phyloP scores from a whole-genome alignment of 2,888 invertebrate genomes.

The Cryptophagus acutangulus region DNA sequence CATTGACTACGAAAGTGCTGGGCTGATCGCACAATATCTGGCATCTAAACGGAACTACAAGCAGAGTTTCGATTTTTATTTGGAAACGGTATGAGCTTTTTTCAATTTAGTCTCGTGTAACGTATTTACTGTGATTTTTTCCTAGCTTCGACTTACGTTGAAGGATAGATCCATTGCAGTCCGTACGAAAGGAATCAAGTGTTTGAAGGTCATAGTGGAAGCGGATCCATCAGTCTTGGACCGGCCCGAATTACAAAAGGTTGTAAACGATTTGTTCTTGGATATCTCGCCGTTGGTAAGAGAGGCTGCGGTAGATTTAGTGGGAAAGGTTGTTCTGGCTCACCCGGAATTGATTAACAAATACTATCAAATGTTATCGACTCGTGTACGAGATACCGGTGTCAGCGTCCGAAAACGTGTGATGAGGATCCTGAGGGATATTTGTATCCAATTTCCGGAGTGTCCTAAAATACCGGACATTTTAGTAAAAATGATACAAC shows the following conservation, averaged over 20 bases:
- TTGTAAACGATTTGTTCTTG: constrained; percentile 91
- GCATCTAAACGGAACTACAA: constrained; percentile 97
- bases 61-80: constrained; percentile 91
- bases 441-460: constrained; percentile 95
- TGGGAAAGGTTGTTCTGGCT: constrained; percentile 96
- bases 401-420: constrained; percentile 98
- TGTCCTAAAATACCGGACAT: constrained; percentile 97
- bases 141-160: constrained; percentile 78
- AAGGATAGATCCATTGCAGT: constrained; percentile 92
- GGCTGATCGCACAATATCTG: constrained; percentile 85
- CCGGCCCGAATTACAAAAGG: constrained; percentile 91
- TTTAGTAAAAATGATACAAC: constrained; percentile 95
- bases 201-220: constrained; percentile 96
- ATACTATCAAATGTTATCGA: constrained; percentile 95
- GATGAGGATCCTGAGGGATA: constrained; percentile 97
- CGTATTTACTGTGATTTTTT: constrained; percentile 9
- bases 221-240: constrained; percentile 91
- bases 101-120: constrained; percentile 4
- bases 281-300: constrained; percentile 98
- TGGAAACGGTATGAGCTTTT: constrained; percentile 59
- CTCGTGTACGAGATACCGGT: constrained; percentile 95
- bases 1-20: constrained; percentile 87
- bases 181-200: constrained; percentile 98
- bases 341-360: constrained; percentile 94
- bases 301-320: constrained; percentile 97